Base-by-base conservation (phyloP, 1,140 invertebrate species). In the Alviniconcha marisindica region DNA sequence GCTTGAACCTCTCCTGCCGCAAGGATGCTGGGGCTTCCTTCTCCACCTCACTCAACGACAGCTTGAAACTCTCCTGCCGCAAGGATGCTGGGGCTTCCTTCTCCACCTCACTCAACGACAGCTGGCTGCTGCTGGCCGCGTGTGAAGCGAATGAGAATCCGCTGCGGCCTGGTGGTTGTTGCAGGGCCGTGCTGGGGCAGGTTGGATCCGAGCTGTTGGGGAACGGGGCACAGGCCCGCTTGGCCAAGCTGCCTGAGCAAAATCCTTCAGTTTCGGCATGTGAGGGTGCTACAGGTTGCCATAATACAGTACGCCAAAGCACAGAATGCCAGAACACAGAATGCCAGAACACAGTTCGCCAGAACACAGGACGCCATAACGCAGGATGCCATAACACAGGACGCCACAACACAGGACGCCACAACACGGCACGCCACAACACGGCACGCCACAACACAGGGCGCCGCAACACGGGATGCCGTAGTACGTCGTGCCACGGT, bases 91-190 rank as follows among this genome's bases (percentile, higher is more conserved):
- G 4, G 14, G 36, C 77, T 38, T 54, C 76, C 24, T 79, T 79
- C 36, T 79, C 77, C 54, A 15, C 56, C 28, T 66, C 78, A 12
- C 38, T 80, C 14, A 80, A 80, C 44, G 78, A 80, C 38, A 80
- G 78, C 38, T 80, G 40, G 10, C 38, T 78, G n/a, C 40, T 66
- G 38, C 42, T 66, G 36, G 78, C 56, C 4, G 38, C 54, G 3
- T 15, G 10, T 5, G 31, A 40, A 33, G 40, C 40, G 33, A 71
- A 71, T 33, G 14, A 71, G 18, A 24, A 40, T 24, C 33, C 40
- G 5, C 3, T 21, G 2, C 10, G 15, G 36, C 14, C 69, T 2
- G 3, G 0, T 2, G 69, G 24, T 12, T 33, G 15, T 5, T 2
- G 15, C 15, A 10, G 56, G n/a, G 48, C 10, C 48, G 18, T 33